These are phyloP conservation scores for Brachirus orientalis DNA, from an alignment of 2,113 vertebrate genomes.

Conservation along the genomic window DNA sequence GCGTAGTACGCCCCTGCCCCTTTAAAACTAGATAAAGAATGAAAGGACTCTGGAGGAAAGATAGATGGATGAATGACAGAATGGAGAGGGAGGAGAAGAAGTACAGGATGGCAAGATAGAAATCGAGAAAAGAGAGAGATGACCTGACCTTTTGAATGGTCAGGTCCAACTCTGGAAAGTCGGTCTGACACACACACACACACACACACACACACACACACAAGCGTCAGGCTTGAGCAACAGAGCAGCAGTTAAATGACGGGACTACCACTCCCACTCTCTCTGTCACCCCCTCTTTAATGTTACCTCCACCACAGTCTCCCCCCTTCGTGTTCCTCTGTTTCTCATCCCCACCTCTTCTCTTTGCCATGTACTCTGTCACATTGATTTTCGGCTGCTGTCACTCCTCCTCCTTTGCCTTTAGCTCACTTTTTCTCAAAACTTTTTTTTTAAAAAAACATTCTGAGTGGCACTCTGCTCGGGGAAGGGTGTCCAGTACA, in stretches of 20 bases:
- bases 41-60: too few species aligned
- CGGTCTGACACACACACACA: neutral
- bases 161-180: slow-evolving; percentile 19
- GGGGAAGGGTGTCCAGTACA: too few species aligned
- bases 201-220: neutral
- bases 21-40: too few species aligned
- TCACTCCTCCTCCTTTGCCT: too few species aligned
- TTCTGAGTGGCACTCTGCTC: too few species aligned
- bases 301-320: neutral
- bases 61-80: too few species aligned
- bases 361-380: too few species aligned
- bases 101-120: neutral
- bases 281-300: slow-evolving; percentile 20
- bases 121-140: slow-evolving; percentile 9
- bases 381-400: too few species aligned
- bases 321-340: neutral
- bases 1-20: too few species aligned
- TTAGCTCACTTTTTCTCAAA: too few species aligned
- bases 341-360: neutral
- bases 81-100: neutral
- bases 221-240: slow-evolving; percentile 34
- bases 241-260: slow-evolving; percentile 37
- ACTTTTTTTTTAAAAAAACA: too few species aligned
- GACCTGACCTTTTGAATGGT: slow-evolving; percentile 25
- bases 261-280: too few species aligned